Conservation (phyloP, 2,888 invertebrate genomes). For the Phyllotreta cruciferae region DNA sequence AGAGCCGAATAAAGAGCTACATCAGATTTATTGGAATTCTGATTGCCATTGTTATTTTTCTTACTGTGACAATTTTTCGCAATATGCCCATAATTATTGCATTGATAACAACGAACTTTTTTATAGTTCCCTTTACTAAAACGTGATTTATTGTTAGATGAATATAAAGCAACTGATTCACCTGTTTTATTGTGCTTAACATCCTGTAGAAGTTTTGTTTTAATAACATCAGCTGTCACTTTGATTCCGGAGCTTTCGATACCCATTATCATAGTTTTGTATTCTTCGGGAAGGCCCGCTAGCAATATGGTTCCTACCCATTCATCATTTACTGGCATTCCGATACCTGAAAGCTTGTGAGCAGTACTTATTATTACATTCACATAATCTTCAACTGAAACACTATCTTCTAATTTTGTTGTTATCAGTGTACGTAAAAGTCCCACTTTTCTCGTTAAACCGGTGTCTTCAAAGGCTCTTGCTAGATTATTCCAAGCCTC, state of each 20-base stretch:
- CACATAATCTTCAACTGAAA: constrained; percentile 31
- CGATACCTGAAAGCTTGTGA: constrained; percentile 17
- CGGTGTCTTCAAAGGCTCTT: constrained; percentile 24
- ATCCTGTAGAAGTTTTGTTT: no score
- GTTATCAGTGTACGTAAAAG: constrained; percentile 26
- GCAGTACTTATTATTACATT: constrained; percentile 26
- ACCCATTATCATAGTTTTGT: background rate
- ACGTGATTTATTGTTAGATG: no score
- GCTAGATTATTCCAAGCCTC: constrained; percentile 19
- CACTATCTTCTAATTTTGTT: constrained; percentile 26
- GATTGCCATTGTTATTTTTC: constrained; percentile 6
- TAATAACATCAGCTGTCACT: no score
- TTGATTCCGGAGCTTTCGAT: background rate
- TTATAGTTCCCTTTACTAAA: constrained; percentile 1
- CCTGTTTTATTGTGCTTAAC: background rate
- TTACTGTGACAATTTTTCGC: constrained; percentile 16
- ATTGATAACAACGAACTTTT: constrained; percentile 19
- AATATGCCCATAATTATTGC: constrained; percentile 29
- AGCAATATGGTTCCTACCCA: background rate
- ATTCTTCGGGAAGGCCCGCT: background rate
- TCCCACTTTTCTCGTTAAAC: constrained; percentile 26
- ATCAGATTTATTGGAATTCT: constrained; percentile 1
- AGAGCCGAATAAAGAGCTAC: constrained; percentile 19
- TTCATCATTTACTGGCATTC: constrained; percentile 27
- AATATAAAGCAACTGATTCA: no score